Evolutionary conservation across 1,140 invertebrate species (phyloP).

Genomic region (Hestina assimilis): DNA sequence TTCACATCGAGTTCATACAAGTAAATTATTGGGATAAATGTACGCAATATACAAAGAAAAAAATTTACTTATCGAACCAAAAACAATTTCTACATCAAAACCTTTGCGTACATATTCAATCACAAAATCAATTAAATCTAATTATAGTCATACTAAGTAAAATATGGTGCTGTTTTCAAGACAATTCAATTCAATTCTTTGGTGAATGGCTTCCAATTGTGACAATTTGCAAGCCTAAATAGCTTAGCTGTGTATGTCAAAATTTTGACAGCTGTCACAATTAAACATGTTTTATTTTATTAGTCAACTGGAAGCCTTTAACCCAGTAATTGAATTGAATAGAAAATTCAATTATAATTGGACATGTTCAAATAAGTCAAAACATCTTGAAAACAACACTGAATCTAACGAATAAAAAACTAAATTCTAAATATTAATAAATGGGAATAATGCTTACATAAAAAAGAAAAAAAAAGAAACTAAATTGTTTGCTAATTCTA

Average conservation of each 20-base stretch:
- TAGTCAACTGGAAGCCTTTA: no score
- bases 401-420: conserved; percentile 39
- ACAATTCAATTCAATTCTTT: no score
- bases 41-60: background rate
- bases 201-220: no score
- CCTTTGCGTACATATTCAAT: conserved; percentile 23
- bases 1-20: conserved; percentile 35
- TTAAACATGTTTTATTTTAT: no score
- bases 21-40: conserved; percentile 3
- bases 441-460: conserved; percentile 73
- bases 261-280: no score
- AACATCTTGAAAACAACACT: conserved; percentile 53
- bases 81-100: conserved; percentile 17
- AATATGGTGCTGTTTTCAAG: conserved; percentile 51
- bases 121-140: conserved; percentile 9
- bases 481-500: conserved; percentile 49
- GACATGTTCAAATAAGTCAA: background rate
- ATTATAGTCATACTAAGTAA: conserved; percentile 33
- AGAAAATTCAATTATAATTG: no score
- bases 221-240: no score
- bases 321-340: no score
- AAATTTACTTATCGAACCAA: conserved; percentile 9
- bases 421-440: conserved; percentile 59
- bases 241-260: no score
- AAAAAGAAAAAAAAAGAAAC: no score